Evolutionary conservation across 2,888 invertebrate genomes (phyloP), one percentile per base, ranked within the genome.

Genomic region (Plagiodera versicolora): DNA sequence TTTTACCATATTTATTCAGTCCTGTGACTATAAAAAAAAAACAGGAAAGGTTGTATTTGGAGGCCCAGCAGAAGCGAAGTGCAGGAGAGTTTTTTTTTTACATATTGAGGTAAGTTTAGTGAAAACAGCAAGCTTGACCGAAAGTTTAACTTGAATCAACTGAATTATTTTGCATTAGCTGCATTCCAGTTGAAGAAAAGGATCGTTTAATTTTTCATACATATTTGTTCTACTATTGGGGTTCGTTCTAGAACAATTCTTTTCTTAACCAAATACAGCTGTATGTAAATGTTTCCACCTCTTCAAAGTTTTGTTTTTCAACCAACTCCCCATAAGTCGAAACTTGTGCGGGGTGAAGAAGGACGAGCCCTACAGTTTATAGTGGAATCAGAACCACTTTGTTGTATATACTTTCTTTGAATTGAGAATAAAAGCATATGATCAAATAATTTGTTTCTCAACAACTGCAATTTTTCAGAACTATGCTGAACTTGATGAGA

Each of bases 21-120:
- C 45, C 54, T n/a, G 45, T 44, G 28, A 54, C 44, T 8, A 11
- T 54, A 52, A n/a, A n/a, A n/a, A n/a, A 52, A 52, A 52, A 35
- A 18, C 18, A 30, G 52, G 19, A 52, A 52, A 20, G 52, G 18
- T 9, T 44, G 45, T 24, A 19, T 45, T 24, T 54, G 44, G 44
- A 44, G 54, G 20, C 54, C 54, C n/a, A 54, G 44, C 20, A 54
- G 54, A 20, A 54, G 18, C 17, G 54, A 54, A 28, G 28, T 44
- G 14, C 54, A 54, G 45, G 32, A 32, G 11, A 32, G 8, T 32
- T 32, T 32, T 32, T n/a, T n/a, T 32, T 32, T 32, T 11, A 10
- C 32, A 44, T 54, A 39, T 52, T 20, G 39, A 32, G 52, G 39
- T 52, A 52, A 52, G 9, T 18, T 19, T 1, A 24, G 24, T 17